Percentiles rank a stretch among this genome's conserved stretches.
Evolutionary conservation across 2,113 vertebrate species (phyloP).

Genomic region (Desmodus rotundus): DNA sequence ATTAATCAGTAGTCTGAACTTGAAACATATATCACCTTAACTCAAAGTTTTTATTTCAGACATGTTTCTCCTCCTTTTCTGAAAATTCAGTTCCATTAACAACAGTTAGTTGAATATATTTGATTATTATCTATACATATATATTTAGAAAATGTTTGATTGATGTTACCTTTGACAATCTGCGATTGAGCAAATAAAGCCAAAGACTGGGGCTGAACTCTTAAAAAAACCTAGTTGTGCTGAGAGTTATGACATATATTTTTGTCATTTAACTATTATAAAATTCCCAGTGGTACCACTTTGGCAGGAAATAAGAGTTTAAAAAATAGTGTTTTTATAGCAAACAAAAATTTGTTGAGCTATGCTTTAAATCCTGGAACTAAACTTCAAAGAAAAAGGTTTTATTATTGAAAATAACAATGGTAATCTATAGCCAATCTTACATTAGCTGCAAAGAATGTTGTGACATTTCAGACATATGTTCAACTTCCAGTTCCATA

Average conservation of each 20-base stretch:
- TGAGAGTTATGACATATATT: conserved; percentile 42
- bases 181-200: neutral
- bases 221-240: conserved; percentile 33
- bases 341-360: conserved; percentile 52
- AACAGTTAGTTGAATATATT: neutral
- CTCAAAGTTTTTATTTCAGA: neutral
- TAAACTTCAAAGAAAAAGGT: conserved; percentile 55
- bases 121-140: neutral
- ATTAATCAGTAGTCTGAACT: neutral
- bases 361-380: conserved; percentile 53
- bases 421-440: conserved; percentile 65
- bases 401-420: conserved; percentile 70
- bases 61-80: neutral
- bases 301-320: conserved; percentile 49
- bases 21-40: neutral
- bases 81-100: neutral
- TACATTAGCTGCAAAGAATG: conserved; percentile 42
- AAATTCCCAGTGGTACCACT: conserved; percentile 48
- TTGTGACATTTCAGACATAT: conserved; percentile 69
- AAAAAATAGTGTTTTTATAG: conserved; percentile 57
- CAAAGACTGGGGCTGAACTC: conserved; percentile 18
- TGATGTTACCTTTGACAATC: conserved; percentile 20
- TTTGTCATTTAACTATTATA: conserved; percentile 60
- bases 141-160: conserved; percentile 16
- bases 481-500: conserved; percentile 62